These are phyloP conservation scores for Tachina grossa DNA, from an alignment of 2,888 invertebrate genomes.

Conservation along the genomic window DNA sequence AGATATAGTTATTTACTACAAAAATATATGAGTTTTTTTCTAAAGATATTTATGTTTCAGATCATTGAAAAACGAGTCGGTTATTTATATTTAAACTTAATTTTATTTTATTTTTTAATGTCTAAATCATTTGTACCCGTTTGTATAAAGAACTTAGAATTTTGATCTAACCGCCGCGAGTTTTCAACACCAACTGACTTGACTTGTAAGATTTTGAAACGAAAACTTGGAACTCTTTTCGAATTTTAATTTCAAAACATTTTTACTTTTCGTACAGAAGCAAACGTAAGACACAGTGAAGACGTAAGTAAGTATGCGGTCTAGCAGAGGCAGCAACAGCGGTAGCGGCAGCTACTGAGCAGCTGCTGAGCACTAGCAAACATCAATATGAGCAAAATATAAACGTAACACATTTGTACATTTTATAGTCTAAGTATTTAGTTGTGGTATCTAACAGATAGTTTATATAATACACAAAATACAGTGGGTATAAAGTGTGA, in stretches of 20 bases:
- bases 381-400: slow-evolving; percentile 43
- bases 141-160: slow-evolving; percentile 32
- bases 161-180: slow-evolving; percentile 75
- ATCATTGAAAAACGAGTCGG: slow-evolving; percentile 48
- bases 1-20: not conserved
- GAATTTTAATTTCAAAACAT: slow-evolving; percentile 64
- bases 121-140: slow-evolving; percentile 28
- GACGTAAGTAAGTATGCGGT: slow-evolving; percentile 39
- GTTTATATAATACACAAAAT: slow-evolving; percentile 35
- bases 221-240: slow-evolving; percentile 65
- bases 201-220: slow-evolving; percentile 69
- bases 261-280: slow-evolving; percentile 50
- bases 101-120: not conserved
- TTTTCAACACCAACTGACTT: slow-evolving; percentile 77
- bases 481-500: slow-evolving; percentile 27
- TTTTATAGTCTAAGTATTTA: slow-evolving; percentile 19
- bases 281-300: slow-evolving; percentile 25
- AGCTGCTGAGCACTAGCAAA: slow-evolving; percentile 23
- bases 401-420: slow-evolving; percentile 23
- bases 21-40: slow-evolving; percentile 51
- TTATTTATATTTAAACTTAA: slow-evolving; percentile 24
- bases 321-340: slow-evolving; percentile 26
- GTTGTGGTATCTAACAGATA: slow-evolving; percentile 62
- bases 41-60: slow-evolving; percentile 54
- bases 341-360: slow-evolving; percentile 28